Conservation (phyloP, 2,113 vertebrate species). For the Cyanocitta stelleri region DNA sequence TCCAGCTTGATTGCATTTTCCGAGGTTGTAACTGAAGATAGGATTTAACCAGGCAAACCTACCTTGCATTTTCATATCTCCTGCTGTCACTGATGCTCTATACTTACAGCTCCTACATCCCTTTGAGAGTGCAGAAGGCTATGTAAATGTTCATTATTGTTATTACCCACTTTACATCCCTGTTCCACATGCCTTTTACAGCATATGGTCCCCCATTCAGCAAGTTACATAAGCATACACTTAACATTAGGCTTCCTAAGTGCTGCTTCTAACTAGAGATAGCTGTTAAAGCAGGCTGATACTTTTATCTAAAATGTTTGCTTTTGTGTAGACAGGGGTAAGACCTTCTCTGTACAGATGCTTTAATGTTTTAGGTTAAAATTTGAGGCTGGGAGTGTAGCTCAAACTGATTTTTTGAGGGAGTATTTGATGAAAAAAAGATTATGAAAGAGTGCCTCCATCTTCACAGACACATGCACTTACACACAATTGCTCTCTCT, state of each 20-base stretch:
- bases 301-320: neutral
- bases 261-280: neutral
- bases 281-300: neutral
- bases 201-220: neutral
- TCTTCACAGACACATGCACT: neutral
- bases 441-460: neutral
- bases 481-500: fast-evolving
- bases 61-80: neutral
- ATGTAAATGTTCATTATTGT: constrained; percentile 9
- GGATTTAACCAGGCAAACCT: neutral
- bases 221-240: neutral
- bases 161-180: constrained; percentile 21
- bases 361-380: neutral
- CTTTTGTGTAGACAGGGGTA: neutral
- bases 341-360: neutral
- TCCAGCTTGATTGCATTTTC: neutral
- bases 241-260: neutral
- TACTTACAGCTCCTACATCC: neutral
- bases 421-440: neutral
- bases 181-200: neutral
- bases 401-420: neutral
- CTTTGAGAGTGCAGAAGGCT: neutral
- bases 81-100: neutral
- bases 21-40: neutral
- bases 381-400: neutral